A percentile compares a stretch with the other conserved stretches of the same genome.
Conservation (phyloP, 23 tunicate species). For the Clavelina lepadiformis region DNA sequence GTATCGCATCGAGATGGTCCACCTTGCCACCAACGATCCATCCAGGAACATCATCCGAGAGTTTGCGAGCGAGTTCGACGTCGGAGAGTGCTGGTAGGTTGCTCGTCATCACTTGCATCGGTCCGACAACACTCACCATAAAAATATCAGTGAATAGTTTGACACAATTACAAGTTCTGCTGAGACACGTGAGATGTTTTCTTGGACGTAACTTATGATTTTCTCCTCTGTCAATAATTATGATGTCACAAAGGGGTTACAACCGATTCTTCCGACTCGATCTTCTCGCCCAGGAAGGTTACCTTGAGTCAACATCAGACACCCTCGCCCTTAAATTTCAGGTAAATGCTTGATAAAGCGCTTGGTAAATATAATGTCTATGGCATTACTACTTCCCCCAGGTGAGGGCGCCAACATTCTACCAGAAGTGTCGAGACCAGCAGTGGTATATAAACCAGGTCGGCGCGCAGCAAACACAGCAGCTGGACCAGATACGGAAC, state of each 20-base stretch:
- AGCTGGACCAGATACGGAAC: constrained; percentile 58
- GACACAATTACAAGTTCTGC: neutral
- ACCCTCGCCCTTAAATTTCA: constrained; percentile 78
- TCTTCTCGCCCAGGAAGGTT: constrained; percentile 80
- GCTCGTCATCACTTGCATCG: neutral
- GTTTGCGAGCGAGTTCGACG: constrained; percentile 88
- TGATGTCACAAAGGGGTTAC: constrained; percentile 58
- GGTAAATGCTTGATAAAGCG: constrained; percentile 6
- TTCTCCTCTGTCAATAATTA: no score
- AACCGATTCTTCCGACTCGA: constrained; percentile 83
- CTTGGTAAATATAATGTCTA: neutral
- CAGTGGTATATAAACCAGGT: constrained; percentile 61
- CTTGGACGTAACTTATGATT: neutral
- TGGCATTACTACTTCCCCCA: neutral
- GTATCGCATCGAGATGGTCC: constrained; percentile 95
- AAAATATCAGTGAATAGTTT: no score
- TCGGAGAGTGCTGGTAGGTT: constrained; percentile 89
- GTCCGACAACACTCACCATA: neutral
- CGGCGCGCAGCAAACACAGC: constrained; percentile 52
- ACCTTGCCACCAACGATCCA: constrained; percentile 74
- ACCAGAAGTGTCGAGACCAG: constrained; percentile 79
- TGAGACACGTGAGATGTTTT: neutral
- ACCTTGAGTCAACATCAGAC: constrained; percentile 60
- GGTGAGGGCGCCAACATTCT: constrained; percentile 83
- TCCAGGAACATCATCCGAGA: constrained; percentile 74